Evolutionary conservation across 30 jellyfish, hydroid and myxozoan species (phyloP).

Genomic region (Phacellophora camtschatica): DNA sequence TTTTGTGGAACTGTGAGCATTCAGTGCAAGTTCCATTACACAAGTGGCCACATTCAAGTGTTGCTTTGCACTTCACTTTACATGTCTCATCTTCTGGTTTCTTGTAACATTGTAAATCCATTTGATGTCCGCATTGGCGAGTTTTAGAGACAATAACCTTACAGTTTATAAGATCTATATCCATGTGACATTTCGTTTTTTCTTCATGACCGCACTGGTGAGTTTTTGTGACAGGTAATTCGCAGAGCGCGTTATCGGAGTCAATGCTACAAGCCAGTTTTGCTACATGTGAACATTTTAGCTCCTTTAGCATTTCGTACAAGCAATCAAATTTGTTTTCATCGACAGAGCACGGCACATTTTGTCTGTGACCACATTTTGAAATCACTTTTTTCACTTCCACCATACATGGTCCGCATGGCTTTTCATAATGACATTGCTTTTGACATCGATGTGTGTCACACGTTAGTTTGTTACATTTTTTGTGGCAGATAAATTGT

Average conservation of each 20-base stretch:
- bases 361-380: conserved; percentile 44
- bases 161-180: no score
- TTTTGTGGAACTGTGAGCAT: not conserved
- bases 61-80: not conserved
- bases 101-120: not conserved
- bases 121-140: conserved; percentile 4
- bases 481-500: conserved; percentile 20
- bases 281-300: not conserved
- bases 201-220: no score
- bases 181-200: no score
- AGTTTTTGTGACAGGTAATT: not conserved
- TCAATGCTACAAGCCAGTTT: not conserved
- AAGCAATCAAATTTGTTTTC: not conserved
- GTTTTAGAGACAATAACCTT: not conserved
- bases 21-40: not conserved
- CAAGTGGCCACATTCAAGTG: not conserved
- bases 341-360: not conserved
- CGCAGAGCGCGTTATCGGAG: no score
- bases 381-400: conserved; percentile 32
- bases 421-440: conserved; percentile 33
- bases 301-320: not conserved
- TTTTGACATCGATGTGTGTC: conserved; percentile 4
- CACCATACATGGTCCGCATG: conserved; percentile 39
- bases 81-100: not conserved
- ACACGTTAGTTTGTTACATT: conserved; percentile 18